phyloP scores from a whole-genome alignment of 2,113 vertebrate genomes.

The Acanthochromis polyacanthus region DNA sequence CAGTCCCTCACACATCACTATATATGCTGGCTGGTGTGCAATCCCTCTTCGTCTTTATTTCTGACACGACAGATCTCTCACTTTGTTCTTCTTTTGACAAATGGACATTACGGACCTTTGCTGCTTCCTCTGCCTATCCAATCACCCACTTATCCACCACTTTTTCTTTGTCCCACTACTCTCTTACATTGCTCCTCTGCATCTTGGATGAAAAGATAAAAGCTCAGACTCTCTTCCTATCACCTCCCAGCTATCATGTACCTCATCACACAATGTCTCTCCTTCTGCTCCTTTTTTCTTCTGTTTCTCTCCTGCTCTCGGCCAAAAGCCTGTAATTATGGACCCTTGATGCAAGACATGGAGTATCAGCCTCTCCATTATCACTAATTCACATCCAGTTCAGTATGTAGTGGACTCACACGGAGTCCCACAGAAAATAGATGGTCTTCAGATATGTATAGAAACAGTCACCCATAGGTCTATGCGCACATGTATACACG shows the following conservation, averaged over 20 bases:
- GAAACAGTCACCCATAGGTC: conserved; percentile 11
- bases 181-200: conserved; percentile 27
- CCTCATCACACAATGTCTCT: conserved; percentile 41
- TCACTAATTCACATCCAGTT: conserved; percentile 59
- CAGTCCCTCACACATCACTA: conserved; percentile 34
- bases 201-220: conserved; percentile 42
- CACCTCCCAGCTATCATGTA: conserved; percentile 31
- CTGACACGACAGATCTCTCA: conserved; percentile 56
- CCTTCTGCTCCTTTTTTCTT: conserved; percentile 31
- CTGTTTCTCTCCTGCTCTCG: conserved; percentile 45
- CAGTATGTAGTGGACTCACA: conserved; percentile 56
- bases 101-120: conserved; percentile 55
- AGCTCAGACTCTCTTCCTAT: conserved; percentile 37
- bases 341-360: conserved; percentile 38
- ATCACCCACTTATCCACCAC: conserved; percentile 57
- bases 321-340: conserved; percentile 70
- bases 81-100: conserved; percentile 51
- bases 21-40: conserved; percentile 48
- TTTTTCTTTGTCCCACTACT: conserved; percentile 21
- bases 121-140: conserved; percentile 39
- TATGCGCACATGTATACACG: background rate
- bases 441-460: conserved; percentile 62
- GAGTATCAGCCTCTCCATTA: conserved; percentile 48
- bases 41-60: conserved; percentile 40
- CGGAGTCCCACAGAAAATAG: conserved; percentile 58